These are phyloP conservation scores for Dicyrtomina minuta DNA, from an alignment of 2,888 invertebrate species.

Conservation along the genomic window DNA sequence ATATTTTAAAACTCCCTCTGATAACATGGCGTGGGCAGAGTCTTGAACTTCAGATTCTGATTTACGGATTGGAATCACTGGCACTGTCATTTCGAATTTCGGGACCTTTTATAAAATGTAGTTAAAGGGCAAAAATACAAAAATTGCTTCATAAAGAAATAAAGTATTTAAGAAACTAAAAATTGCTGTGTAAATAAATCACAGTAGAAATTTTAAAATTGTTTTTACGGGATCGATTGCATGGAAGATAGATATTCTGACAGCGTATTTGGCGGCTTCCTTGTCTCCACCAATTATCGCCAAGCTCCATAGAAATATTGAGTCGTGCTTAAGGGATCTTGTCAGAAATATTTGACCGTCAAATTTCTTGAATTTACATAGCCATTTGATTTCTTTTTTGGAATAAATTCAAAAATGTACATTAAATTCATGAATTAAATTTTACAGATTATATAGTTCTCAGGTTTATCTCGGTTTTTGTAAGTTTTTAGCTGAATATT, in stretches of 20 bases:
- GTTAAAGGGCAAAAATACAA: not conserved
- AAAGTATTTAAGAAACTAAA: not conserved
- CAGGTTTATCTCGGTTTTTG: no score
- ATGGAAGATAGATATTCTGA: no score
- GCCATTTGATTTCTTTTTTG: conserved; percentile 24
- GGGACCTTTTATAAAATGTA: conserved; percentile 19
- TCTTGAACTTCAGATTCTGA: conserved; percentile 4
- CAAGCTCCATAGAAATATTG: conserved; percentile 17
- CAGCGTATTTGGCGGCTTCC: conserved; percentile 14
- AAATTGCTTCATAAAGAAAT: not conserved
- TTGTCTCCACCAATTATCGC: conserved; percentile 5
- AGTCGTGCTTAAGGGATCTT: not conserved
- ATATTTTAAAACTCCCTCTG: conserved; percentile 6
- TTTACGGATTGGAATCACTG: conserved; percentile 14
- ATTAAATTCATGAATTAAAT: no score
- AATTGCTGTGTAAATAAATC: no score
- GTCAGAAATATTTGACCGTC: conserved; percentile 21
- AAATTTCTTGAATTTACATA: conserved; percentile 17
- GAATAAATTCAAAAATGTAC: no score
- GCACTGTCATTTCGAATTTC: conserved; percentile 11
- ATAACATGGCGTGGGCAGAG: not conserved
- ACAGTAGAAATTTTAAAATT: no score
- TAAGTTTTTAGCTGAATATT: no score
- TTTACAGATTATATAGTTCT: no score
- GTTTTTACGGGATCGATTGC: no score